phyloP scores from a whole-genome alignment of 2,113 vertebrate species.

The Cottus gobio region DNA sequence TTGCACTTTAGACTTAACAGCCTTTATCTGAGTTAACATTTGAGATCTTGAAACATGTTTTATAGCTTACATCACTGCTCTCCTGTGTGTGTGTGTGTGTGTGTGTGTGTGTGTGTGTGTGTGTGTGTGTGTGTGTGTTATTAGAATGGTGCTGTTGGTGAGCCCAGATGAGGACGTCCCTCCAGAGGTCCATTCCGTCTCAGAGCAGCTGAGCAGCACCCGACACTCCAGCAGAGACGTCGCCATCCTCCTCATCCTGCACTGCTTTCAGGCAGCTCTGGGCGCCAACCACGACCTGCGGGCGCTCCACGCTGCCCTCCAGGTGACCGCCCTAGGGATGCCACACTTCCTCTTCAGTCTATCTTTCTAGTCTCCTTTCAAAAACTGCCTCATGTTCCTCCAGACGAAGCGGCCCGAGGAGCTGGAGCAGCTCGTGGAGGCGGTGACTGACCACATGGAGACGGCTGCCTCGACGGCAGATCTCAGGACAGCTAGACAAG shows the following conservation, averaged over 20 bases:
- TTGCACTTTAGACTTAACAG: not conserved
- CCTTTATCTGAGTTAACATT: too few species aligned
- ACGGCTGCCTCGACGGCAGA: conserved; percentile 75
- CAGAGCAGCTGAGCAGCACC: conserved; percentile 81
- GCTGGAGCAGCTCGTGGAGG: conserved; percentile 84
- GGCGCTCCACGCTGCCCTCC: conserved; percentile 79
- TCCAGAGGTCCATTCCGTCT: conserved; percentile 86
- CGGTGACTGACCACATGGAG: conserved; percentile 83
- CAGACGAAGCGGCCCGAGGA: conserved; percentile 84
- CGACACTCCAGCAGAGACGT: conserved; percentile 70
- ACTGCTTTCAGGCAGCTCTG: conserved; percentile 89
- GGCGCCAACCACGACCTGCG: conserved; percentile 81
- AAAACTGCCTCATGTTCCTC: not conserved
- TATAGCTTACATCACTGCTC: not conserved
- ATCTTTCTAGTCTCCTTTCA: not conserved
- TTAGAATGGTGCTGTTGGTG: conserved; percentile 65
- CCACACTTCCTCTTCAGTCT: not conserved
- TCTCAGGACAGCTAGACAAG: conserved; percentile 72
- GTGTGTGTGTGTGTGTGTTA: not conserved
- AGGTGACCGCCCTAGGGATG: conserved; percentile 77
- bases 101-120: not conserved
- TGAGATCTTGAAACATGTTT: too few species aligned
- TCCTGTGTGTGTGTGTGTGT: not conserved
- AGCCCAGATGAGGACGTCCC: conserved; percentile 77
- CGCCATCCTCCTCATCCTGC: conserved; percentile 84